These are phyloP conservation scores for Capitulum mitella DNA, from an alignment of 2,888 invertebrate species.

Conservation along the genomic window DNA sequence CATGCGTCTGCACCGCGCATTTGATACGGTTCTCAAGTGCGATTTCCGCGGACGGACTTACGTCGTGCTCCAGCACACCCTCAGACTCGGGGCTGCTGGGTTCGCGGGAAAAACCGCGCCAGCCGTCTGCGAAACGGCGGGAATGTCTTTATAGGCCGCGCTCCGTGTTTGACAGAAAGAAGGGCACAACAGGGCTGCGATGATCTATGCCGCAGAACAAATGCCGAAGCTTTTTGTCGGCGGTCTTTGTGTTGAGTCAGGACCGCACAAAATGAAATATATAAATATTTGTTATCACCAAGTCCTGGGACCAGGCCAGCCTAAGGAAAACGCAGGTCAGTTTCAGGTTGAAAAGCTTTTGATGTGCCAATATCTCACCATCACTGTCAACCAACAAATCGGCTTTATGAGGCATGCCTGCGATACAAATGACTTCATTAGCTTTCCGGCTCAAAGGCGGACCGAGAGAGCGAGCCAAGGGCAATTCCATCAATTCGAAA, in stretches of 20 bases:
- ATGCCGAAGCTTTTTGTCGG: background rate
- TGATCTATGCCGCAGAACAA: constrained; percentile 2
- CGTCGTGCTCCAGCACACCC: too few species aligned
- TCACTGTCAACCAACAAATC: constrained; percentile 23
- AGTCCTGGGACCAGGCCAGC: too few species aligned
- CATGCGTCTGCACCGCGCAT: background rate
- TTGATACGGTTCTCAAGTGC: background rate
- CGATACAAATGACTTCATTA: constrained; percentile 23
- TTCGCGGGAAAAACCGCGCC: background rate
- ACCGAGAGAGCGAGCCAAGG: too few species aligned
- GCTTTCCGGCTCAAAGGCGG: background rate
- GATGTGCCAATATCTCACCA: constrained; percentile 25
- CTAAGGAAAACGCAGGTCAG: background rate
- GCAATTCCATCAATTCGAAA: constrained; percentile 3
- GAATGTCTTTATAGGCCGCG: background rate
- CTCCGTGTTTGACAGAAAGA: background rate
- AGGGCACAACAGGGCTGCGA: background rate
- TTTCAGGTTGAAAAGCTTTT: background rate
- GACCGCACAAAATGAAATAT: background rate
- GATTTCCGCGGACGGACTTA: background rate
- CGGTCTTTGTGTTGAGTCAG: background rate
- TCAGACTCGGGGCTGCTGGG: background rate
- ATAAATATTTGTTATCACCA: constrained; percentile 7
- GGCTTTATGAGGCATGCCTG: constrained; percentile 20
- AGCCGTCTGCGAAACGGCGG: background rate